Percentiles rank a stretch among this genome's conserved stretches.
Evolutionary conservation across 2,888 invertebrate species (phyloP).

Genomic region (Drosophila mercatorum): DNA sequence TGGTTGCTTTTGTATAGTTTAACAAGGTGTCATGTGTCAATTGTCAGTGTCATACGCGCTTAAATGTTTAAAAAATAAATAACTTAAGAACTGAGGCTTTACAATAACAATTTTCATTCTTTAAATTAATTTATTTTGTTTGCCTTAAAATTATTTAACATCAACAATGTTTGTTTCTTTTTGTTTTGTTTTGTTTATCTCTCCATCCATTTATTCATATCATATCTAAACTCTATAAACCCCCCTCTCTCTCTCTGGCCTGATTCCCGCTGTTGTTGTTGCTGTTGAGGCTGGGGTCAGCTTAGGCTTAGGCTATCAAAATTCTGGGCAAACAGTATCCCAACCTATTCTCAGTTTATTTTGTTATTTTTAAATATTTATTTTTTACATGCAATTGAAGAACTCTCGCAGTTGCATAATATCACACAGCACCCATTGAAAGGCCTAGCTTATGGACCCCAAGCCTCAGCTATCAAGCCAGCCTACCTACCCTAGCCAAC

Average conservation of each 20-base stretch:
- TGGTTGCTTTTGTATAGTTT: conserved; percentile 54
- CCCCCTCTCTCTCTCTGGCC: conserved; percentile 3
- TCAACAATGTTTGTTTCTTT: conserved; percentile 65
- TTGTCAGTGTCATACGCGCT: conserved; percentile 67
- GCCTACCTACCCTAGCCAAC: neutral
- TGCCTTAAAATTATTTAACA: conserved; percentile 76
- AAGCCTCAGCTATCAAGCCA: neutral
- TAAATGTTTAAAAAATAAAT: conserved; percentile 73
- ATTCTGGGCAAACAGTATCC: conserved; percentile 32
- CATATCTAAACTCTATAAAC: conserved; percentile 23
- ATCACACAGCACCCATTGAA: conserved; percentile 46
- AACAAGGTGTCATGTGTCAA: conserved; percentile 61
- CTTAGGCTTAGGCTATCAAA: conserved; percentile 3
- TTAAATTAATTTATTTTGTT: conserved; percentile 63
- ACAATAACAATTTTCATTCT: conserved; percentile 75
- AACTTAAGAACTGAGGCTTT: conserved; percentile 75
- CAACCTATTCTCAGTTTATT: conserved; percentile 13
- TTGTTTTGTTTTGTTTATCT: conserved; percentile 29
- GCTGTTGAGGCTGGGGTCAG: neutral
- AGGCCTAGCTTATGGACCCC: conserved; percentile 10
- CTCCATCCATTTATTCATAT: conserved; percentile 25
- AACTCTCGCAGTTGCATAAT: conserved; percentile 34
- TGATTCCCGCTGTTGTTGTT: neutral
- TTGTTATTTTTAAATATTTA: neutral
- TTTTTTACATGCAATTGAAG: conserved; percentile 35